Evolutionary conservation across 1,140 invertebrate species (phyloP).

Genomic region (Penaeus chinensis): DNA sequence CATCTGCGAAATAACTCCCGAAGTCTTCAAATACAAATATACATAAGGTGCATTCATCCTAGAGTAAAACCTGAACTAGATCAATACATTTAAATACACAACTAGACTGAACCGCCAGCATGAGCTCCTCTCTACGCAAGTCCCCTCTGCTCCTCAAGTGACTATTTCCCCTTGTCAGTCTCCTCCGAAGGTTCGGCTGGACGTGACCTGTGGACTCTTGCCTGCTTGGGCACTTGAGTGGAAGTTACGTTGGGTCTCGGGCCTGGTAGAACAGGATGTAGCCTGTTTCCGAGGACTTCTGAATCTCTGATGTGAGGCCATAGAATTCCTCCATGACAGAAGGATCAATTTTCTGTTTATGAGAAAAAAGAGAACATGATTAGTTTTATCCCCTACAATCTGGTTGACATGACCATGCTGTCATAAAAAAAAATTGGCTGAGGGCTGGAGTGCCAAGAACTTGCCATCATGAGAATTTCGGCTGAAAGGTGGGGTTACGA

Average conservation of each 20-base stretch:
- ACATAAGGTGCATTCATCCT: constrained; percentile 32
- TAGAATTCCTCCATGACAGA: constrained; percentile 99
- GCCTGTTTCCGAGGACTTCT: constrained; percentile 98
- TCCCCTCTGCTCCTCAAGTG: background rate
- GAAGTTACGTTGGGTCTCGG: constrained; percentile 75
- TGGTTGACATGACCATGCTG: no score
- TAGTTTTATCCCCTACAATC: constrained; percentile 32
- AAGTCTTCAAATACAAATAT: constrained; percentile 31
- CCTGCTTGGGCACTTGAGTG: background rate
- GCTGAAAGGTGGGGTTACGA: no score
- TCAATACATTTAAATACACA: constrained; percentile 39
- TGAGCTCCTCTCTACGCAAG: constrained; percentile 22
- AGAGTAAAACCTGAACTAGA: constrained; percentile 32
- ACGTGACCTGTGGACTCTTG: constrained; percentile 8
- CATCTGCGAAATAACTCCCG: constrained; percentile 32
- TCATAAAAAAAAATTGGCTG: no score
- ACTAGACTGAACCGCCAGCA: constrained; percentile 10
- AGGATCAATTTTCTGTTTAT: constrained; percentile 94
- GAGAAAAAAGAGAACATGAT: constrained; percentile 65
- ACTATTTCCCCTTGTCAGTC: background rate
- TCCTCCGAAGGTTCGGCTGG: constrained; percentile 4
- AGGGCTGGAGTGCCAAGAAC: no score
- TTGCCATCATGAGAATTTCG: no score
- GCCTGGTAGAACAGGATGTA: constrained; percentile 99
- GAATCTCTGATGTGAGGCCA: constrained; percentile 96